phyloP scores from a whole-genome alignment of 1,140 invertebrate species.

The Platyscapa corneri region DNA sequence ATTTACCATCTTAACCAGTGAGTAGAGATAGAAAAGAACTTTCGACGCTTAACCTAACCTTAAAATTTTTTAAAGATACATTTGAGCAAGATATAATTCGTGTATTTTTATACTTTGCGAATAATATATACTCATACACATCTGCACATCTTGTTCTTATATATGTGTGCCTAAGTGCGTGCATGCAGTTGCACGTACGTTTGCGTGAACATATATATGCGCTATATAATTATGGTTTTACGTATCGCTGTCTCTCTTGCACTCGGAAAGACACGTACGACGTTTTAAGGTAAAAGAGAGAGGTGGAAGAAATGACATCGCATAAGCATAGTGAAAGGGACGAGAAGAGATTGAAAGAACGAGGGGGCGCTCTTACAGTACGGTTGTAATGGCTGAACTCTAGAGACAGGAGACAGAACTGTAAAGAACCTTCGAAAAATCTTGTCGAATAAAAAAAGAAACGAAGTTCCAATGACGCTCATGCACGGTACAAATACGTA shows the following conservation, averaged over 20 bases:
- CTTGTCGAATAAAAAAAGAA: neutral
- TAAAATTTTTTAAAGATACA: neutral
- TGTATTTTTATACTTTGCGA: neutral
- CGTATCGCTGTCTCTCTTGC: conserved; percentile 20
- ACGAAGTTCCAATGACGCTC: conserved; percentile 6
- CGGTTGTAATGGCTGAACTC: conserved; percentile 19
- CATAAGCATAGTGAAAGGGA: conserved; percentile 40
- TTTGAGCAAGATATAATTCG: neutral
- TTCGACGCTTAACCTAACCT: conserved; percentile 17
- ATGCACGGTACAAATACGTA: conserved; percentile 8
- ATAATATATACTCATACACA: neutral
- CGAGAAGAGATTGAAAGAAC: conserved; percentile 17
- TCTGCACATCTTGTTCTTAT: neutral
- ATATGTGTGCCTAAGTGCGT: conserved; percentile 25
- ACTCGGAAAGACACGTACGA: conserved; percentile 19
- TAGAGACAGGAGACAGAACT: neutral
- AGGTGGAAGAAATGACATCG: conserved; percentile 40
- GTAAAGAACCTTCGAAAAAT: conserved; percentile 23
- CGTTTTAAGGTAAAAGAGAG: conserved; percentile 4
- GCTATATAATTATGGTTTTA: neutral
- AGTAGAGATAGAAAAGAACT: neutral
- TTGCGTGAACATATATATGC: neutral
- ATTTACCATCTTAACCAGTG: neutral
- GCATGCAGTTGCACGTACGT: neutral
- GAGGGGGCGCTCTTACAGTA: conserved; percentile 6